phyloP scores from a whole-genome alignment of 1,140 invertebrate species.

The Homalodisca vitripennis region DNA sequence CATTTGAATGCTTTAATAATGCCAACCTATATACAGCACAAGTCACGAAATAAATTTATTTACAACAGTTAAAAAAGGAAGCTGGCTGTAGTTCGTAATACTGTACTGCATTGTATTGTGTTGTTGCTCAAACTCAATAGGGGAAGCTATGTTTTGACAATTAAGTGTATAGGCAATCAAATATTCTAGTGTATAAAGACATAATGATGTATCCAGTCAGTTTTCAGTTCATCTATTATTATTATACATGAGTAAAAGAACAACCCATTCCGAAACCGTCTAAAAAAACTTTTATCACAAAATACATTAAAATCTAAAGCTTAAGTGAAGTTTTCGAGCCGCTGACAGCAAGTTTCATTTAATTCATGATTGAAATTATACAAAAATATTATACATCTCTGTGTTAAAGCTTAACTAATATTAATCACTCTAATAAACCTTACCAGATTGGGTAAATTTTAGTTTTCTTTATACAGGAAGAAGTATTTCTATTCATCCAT shows the following conservation, averaged over 20 bases:
- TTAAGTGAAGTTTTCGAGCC: no score
- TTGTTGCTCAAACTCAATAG: not conserved
- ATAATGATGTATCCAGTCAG: not conserved
- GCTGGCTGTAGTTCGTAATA: not conserved
- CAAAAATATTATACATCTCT: not conserved
- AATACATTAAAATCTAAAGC: not conserved
- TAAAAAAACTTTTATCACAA: not conserved
- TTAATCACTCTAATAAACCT: no score
- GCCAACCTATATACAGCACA: conserved; percentile 24
- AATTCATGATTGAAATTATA: not conserved
- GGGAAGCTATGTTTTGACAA: not conserved
- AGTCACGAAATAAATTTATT: conserved; percentile 18
- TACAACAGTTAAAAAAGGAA: conserved; percentile 14
- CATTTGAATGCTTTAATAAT: not conserved
- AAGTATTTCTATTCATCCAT: no score
- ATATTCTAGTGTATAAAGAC: not conserved
- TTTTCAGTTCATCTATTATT: not conserved
- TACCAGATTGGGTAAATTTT: no score
- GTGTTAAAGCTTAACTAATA: not conserved
- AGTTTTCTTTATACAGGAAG: no score
- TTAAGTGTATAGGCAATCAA: not conserved
- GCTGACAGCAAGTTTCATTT: not conserved
- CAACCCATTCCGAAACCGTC: not conserved
- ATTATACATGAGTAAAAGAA: not conserved
- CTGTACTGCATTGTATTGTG: not conserved